phyloP scores from a whole-genome alignment of 2,113 vertebrate species.

The Panthera leo region DNA sequence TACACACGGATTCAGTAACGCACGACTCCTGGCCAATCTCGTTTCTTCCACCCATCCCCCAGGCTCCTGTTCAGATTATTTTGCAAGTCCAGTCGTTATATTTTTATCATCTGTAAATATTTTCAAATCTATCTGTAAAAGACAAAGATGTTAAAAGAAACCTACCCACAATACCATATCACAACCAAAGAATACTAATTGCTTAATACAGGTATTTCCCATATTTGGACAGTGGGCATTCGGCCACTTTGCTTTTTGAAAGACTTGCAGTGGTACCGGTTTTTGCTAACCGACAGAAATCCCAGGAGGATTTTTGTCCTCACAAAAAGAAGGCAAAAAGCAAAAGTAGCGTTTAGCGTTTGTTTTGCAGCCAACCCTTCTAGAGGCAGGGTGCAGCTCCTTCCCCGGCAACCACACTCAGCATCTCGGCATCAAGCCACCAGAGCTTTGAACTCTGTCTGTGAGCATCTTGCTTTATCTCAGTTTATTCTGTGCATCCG shows the following conservation, averaged over 20 bases:
- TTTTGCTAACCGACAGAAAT: background rate
- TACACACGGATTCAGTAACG: background rate
- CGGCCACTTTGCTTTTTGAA: background rate
- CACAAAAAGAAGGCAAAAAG: background rate
- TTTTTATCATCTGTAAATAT: background rate
- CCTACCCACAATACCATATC: background rate
- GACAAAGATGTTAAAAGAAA: background rate
- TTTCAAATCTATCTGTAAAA: background rate
- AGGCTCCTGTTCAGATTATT: background rate
- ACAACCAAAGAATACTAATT: slow-evolving; percentile 11
- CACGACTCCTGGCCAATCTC: background rate
- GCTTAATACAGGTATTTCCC: background rate
- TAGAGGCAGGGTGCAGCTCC: background rate
- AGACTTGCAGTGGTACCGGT: background rate
- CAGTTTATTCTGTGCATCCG: background rate
- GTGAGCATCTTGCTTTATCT: background rate
- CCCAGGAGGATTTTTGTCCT: background rate
- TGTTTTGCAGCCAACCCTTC: background rate
- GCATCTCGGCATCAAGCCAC: background rate
- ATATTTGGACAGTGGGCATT: background rate
- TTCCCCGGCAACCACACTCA: background rate
- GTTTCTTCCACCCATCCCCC: background rate
- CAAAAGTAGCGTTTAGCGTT: background rate
- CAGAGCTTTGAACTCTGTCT: background rate
- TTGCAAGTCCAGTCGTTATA: slow-evolving; percentile 15